phyloP scores from a whole-genome alignment of 2,113 vertebrate species.

The Engraulis encrasicolus region DNA sequence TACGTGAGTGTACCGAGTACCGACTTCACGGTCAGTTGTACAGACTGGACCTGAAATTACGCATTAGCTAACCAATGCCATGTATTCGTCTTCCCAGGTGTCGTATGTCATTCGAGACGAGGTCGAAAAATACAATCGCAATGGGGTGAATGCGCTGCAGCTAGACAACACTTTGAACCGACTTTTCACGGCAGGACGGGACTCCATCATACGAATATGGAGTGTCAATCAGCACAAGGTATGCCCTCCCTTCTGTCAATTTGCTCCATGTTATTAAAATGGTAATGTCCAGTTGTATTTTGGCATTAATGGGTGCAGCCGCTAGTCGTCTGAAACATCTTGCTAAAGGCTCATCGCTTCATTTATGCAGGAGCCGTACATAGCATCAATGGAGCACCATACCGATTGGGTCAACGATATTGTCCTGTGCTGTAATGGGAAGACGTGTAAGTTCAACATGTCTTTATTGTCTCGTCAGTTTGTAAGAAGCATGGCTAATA shows the following conservation, averaged over 20 bases:
- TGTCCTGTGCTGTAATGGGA: conserved; percentile 97
- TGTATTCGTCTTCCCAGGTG: too few relatives aligned
- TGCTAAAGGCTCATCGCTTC: too few relatives aligned
- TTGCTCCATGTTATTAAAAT: too few relatives aligned
- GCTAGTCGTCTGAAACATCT: too few relatives aligned
- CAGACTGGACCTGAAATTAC: not conserved
- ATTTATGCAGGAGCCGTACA: conserved; percentile 99
- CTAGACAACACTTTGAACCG: conserved; percentile 92
- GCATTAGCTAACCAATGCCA: too few relatives aligned
- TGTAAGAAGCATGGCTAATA: too few relatives aligned
- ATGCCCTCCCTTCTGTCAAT: conserved; percentile 34
- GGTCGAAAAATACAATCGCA: conserved; percentile 96
- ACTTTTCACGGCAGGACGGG: conserved; percentile 94
- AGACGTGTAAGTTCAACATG: conserved; percentile 98
- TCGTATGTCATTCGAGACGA: conserved; percentile 98
- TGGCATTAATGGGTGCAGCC: too few relatives aligned
- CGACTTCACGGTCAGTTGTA: too few relatives aligned
- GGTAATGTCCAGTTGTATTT: too few relatives aligned
- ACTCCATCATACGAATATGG: conserved; percentile 99
- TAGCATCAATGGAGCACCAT: conserved; percentile 98
- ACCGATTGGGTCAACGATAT: conserved; percentile 99
- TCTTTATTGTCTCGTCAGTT: too few relatives aligned
- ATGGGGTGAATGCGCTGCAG: conserved; percentile 96
- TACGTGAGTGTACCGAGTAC: too few relatives aligned
- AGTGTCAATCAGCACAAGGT: conserved; percentile 98